phyloP scores from a whole-genome alignment of 2,888 invertebrate genomes.

The Drosophila mayaguana region DNA sequence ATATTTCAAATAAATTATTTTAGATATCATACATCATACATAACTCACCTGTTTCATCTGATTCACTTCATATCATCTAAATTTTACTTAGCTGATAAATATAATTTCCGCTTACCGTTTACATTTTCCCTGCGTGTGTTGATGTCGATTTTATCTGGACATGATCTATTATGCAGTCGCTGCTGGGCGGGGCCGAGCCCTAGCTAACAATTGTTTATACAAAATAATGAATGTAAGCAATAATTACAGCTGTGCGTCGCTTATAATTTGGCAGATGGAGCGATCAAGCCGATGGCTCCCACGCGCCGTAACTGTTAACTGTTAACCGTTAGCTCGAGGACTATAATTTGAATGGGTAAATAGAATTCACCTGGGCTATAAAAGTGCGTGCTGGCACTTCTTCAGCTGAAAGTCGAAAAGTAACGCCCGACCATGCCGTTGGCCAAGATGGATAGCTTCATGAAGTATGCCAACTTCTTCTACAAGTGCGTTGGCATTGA shows the following conservation, averaged over 20 bases:
- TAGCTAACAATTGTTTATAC: constrained; percentile 18
- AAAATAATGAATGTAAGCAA: constrained; percentile 42
- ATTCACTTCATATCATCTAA: no score
- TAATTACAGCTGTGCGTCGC: constrained; percentile 36
- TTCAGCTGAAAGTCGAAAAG: not conserved
- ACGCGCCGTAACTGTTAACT: constrained; percentile 11
- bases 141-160: constrained; percentile 64
- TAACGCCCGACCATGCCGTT: constrained; percentile 30
- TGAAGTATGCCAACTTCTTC: constrained; percentile 75
- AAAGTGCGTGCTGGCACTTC: no score
- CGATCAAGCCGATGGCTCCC: constrained; percentile 8
- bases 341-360: no score
- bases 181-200: constrained; percentile 25
- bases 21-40: no score
- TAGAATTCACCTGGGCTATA: no score
- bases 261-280: constrained; percentile 25
- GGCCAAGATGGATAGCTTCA: constrained; percentile 63
- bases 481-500: constrained; percentile 69
- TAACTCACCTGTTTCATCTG: no score
- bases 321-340: no score
- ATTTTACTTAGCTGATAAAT: no score
- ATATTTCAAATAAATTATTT: no score
- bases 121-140: constrained; percentile 23
- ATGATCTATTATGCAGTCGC: constrained; percentile 66
- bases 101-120: constrained; percentile 7